Percentiles rank a stretch among this genome's conserved stretches.
Conservation (phyloP, 2,797 vertebrate genomes). For the Scleropages formosus region DNA sequence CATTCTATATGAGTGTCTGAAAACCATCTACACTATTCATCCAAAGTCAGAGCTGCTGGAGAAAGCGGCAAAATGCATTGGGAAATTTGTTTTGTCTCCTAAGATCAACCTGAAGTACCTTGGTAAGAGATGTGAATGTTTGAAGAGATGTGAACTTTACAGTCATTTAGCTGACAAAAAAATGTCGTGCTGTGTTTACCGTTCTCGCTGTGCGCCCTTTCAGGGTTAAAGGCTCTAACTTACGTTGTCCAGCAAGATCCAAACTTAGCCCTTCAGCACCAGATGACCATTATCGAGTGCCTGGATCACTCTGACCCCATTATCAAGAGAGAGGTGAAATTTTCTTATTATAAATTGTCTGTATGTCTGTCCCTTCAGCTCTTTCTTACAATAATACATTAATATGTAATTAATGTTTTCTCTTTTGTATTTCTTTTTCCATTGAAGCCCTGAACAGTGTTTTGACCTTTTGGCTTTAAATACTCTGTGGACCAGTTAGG, state of each 20-base stretch:
- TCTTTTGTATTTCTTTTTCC: no score
- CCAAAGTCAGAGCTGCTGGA: conserved; percentile 90
- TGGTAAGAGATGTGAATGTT: conserved; percentile 69
- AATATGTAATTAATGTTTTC: no score
- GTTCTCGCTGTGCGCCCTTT: conserved; percentile 31
- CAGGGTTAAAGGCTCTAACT: conserved; percentile 87
- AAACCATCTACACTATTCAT: conserved; percentile 90
- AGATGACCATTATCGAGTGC: conserved; percentile 98
- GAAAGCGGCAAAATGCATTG: conserved; percentile 94
- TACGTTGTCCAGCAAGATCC: conserved; percentile 94
- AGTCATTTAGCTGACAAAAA: neutral
- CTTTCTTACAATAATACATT: no score
- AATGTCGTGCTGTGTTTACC: neutral
- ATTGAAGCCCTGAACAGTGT: no score
- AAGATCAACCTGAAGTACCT: conserved; percentile 98
- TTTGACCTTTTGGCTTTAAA: no score
- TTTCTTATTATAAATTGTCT: neutral
- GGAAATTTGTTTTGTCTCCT: conserved; percentile 92
- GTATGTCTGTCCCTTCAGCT: no score
- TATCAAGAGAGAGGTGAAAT: conserved; percentile 88
- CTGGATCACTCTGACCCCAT: conserved; percentile 91
- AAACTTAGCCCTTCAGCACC: conserved; percentile 90
- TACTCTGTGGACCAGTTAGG: no score
- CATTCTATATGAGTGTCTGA: conserved; percentile 95
- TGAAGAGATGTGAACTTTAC: neutral